A percentile compares a stretch with the other conserved stretches of the same genome.
phyloP scores from a whole-genome alignment of 2,888 invertebrate species.

The Mimas tiliae region DNA sequence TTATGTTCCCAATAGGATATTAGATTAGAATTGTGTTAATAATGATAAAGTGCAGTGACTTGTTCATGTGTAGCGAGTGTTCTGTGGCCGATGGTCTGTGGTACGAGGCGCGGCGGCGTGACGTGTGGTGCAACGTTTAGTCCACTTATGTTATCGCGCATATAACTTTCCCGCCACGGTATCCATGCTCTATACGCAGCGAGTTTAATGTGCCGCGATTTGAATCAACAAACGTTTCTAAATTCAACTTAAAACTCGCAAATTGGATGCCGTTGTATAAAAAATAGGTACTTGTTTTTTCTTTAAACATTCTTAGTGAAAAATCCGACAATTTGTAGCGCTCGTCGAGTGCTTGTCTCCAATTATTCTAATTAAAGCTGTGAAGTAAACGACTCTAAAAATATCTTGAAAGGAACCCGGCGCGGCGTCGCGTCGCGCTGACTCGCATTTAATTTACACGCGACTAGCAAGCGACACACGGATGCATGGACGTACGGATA shows the following conservation, averaged over 20 bases:
- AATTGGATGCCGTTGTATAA: conserved; percentile 10
- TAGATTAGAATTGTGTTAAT: not conserved
- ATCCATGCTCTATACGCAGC: not conserved
- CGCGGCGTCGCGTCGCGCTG: conserved; percentile 6
- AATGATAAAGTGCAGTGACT: not conserved
- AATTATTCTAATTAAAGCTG: conserved; percentile 26
- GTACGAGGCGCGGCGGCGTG: too few species aligned
- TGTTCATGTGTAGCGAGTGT: not conserved
- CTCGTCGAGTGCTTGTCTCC: conserved; percentile 24
- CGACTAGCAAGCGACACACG: conserved; percentile 13
- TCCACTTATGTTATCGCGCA: conserved; percentile 12
- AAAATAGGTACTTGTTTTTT: conserved; percentile 8
- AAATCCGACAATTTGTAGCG: conserved; percentile 21
- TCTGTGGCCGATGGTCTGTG: conserved; percentile 5
- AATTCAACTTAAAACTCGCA: conserved; percentile 12
- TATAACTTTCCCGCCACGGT: conserved; percentile 10
- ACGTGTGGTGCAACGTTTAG: not conserved
- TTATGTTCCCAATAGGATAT: not conserved
- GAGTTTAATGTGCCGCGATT: conserved; percentile 1
- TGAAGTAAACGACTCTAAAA: conserved; percentile 26
- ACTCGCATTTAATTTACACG: conserved; percentile 21
- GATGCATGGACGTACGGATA: not conserved
- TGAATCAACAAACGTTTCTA: conserved; percentile 20
- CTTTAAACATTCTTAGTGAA: conserved; percentile 22
- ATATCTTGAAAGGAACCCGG: conserved; percentile 8